Conservation (phyloP, 2,797 vertebrate genomes). For the Sebastes vulpes region DNA sequence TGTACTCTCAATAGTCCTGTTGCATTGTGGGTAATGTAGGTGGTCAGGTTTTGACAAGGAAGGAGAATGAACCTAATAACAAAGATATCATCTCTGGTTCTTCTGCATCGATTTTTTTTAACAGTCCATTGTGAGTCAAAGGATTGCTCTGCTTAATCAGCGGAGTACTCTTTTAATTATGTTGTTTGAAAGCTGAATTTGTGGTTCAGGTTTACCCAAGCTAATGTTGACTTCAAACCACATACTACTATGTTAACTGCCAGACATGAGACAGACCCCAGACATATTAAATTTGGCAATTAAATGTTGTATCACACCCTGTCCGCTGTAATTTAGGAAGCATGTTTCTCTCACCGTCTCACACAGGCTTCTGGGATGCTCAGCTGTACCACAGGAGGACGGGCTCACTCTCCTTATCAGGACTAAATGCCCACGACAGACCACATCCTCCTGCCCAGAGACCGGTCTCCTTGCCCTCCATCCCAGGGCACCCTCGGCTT, state of each 20-base stretch:
- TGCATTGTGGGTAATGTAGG: not conserved
- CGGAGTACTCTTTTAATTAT: not conserved
- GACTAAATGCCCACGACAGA: slow-evolving; percentile 46
- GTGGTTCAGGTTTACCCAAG: not conserved
- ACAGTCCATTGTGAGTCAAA: not conserved
- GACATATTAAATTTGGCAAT: not conserved
- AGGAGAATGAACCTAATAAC: not conserved
- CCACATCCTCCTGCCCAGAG: slow-evolving; percentile 50
- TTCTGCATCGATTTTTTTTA: not conserved
- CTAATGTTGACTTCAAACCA: not conserved
- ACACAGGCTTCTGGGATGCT: slow-evolving; percentile 92
- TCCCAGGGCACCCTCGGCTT: slow-evolving; percentile 77
- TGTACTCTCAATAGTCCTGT: not conserved
- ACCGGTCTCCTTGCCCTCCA: slow-evolving; percentile 70
- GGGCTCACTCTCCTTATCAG: slow-evolving; percentile 23
- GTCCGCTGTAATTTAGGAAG: not conserved
- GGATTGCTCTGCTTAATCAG: too few relatives aligned
- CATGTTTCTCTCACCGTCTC: slow-evolving; percentile 5
- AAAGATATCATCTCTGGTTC: not conserved
- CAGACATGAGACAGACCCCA: not conserved
- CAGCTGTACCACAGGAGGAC: slow-evolving; percentile 76
- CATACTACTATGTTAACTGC: not conserved
- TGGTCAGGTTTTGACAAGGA: too few relatives aligned
- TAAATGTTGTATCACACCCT: not conserved
- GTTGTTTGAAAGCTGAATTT: not conserved